Percentiles rank a stretch among this genome's conserved stretches.
phyloP scores from a whole-genome alignment of 2,797 vertebrate species.

The Eupleurogrammus muticus region DNA sequence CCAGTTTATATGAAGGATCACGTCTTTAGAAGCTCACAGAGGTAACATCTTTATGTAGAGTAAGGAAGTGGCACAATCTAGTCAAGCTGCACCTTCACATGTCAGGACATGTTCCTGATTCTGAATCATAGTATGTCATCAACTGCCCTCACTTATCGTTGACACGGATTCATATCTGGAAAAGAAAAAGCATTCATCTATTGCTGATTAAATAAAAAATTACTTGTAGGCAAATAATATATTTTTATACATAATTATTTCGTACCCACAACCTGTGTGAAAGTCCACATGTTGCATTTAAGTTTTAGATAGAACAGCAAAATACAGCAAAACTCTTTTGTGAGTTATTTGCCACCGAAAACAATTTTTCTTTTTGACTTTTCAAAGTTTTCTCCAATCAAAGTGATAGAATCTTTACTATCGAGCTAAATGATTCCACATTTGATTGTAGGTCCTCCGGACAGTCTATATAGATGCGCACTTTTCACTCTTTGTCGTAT shows the following conservation, averaged over 20 bases:
- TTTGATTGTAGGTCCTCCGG: background rate
- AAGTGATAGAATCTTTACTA: background rate
- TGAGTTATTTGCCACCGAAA: background rate
- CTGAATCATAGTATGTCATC: background rate
- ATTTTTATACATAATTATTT: background rate
- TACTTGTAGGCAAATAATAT: background rate
- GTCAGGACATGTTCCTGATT: constrained; percentile 25
- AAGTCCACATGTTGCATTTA: background rate
- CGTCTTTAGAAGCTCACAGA: too few species aligned
- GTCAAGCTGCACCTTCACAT: background rate
- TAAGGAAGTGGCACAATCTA: too few species aligned
- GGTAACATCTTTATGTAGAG: too few species aligned
- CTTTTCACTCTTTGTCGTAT: too few species aligned
- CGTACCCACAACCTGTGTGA: background rate
- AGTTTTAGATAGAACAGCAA: background rate
- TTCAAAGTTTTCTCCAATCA: background rate
- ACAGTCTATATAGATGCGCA: too few species aligned
- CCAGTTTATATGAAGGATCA: too few species aligned
- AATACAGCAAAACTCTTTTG: background rate
- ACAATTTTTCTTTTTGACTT: background rate
- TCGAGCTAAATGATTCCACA: background rate
- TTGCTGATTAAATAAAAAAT: background rate
- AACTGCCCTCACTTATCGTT: constrained; percentile 4
- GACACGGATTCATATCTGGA: background rate
- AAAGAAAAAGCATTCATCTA: background rate